Conservation (phyloP, 2,113 vertebrate genomes). For the Stomatorhinus ivindoensis region DNA sequence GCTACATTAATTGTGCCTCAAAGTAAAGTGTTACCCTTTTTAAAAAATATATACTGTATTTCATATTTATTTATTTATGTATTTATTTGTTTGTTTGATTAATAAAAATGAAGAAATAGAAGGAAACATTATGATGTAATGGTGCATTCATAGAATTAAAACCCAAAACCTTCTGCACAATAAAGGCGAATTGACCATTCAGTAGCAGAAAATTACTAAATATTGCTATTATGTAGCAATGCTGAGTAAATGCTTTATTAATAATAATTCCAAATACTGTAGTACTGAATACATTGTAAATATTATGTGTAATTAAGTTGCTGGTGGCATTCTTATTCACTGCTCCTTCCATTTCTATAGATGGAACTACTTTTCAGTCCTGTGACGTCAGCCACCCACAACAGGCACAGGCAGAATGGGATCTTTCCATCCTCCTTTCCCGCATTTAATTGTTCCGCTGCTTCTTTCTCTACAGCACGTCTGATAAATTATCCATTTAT, state of each 20-base stretch:
- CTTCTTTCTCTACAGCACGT: background rate
- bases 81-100: background rate
- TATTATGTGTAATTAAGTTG: background rate
- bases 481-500: background rate
- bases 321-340: background rate
- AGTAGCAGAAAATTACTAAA: background rate
- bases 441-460: background rate
- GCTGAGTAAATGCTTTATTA: background rate
- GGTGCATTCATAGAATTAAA: background rate
- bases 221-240: background rate
- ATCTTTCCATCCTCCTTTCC: background rate
- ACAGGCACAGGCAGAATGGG: background rate
- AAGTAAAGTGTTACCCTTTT: background rate
- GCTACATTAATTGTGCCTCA: background rate
- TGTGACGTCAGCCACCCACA: background rate
- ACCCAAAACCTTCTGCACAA: background rate
- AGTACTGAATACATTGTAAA: background rate
- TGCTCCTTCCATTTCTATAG: background rate
- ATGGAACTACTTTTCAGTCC: background rate
- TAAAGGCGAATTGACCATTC: background rate
- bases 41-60: background rate
- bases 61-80: background rate
- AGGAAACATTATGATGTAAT: background rate
- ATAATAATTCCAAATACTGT: background rate
- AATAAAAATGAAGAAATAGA: too few species aligned